Base-by-base conservation (phyloP, 2,888 invertebrate species). In the Tachina fera region DNA sequence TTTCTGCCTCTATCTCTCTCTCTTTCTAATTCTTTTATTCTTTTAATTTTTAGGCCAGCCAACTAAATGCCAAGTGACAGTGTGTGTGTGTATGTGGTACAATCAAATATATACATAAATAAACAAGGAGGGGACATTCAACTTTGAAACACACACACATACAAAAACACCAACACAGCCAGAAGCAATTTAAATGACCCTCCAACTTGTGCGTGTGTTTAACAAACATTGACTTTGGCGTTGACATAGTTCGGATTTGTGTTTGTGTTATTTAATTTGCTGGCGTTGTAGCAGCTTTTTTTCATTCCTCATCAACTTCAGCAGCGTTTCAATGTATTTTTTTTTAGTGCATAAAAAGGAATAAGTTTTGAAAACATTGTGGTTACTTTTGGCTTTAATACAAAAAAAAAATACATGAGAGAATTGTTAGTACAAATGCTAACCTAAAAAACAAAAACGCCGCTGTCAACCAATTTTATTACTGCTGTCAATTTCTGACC, bases 141-240 rank as follows among this genome's bases (percentile, higher is more conserved):
- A 78, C 61, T 70, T 16, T 63, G 53, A n/a, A 79, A 71, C 45
- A 45, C 9, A 68, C 47, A 61, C n/a, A 45, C 39, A 68, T 41
- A 58, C n/a, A 68, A 22, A 63, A 13, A 45, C 51, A 41, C 8
- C 19, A 8, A 9, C 6, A 45, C 53, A 41, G 6, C 2, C 19
- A 43, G 16, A 47, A 53, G 19, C 10, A 39, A 14, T 45, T 76
- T 58, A 60, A 77, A 83, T 77, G 65, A 83, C 77, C 77, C 76
- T 31, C 5, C 72, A 70, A 71, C 63, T 71, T 65, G 78, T 79
- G 71, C n/a, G n/a, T 83, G 71, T 83, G 43, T 79, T 79, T 83
- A 75, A 83, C 65, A 83, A 86, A 86, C 79, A 86, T 86, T 86
- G 83, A 83, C 85, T 86, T 86, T 86, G 85, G 85, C 83, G 85